phyloP scores from a whole-genome alignment of 2,797 vertebrate species.

The Semaprochilodus insignis region DNA sequence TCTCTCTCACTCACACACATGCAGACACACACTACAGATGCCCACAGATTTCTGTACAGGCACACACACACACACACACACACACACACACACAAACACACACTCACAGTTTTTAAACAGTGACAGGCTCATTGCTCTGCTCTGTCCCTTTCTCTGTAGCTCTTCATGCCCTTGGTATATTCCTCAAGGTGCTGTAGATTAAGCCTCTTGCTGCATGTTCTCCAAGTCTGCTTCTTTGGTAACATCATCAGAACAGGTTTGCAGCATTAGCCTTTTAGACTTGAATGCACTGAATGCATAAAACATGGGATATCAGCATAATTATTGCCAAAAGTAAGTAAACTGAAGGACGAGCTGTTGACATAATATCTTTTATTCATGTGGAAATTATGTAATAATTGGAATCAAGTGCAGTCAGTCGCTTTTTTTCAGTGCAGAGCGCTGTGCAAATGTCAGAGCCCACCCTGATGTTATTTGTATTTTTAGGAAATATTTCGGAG shows the following conservation, averaged over 20 bases:
- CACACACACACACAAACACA: constrained; percentile 5
- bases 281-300: not conserved
- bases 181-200: not conserved
- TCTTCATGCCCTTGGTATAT: not conserved
- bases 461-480: no score
- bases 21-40: not conserved
- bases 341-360: no score
- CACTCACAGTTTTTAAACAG: not conserved
- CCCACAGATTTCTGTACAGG: not conserved
- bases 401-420: no score
- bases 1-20: not conserved
- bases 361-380: not conserved
- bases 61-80: not conserved
- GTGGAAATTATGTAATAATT: not conserved
- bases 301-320: not conserved
- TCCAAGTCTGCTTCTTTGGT: not conserved
- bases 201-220: not conserved
- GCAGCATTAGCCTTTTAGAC: not conserved
- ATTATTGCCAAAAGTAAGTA: not conserved
- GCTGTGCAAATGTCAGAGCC: no score
- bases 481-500: no score
- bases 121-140: no score
- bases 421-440: no score
- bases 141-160: not conserved
- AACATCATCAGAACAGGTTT: not conserved